These are phyloP conservation scores for Gorsachius magnificus DNA, from an alignment of 2,797 vertebrate species.

Conservation along the genomic window DNA sequence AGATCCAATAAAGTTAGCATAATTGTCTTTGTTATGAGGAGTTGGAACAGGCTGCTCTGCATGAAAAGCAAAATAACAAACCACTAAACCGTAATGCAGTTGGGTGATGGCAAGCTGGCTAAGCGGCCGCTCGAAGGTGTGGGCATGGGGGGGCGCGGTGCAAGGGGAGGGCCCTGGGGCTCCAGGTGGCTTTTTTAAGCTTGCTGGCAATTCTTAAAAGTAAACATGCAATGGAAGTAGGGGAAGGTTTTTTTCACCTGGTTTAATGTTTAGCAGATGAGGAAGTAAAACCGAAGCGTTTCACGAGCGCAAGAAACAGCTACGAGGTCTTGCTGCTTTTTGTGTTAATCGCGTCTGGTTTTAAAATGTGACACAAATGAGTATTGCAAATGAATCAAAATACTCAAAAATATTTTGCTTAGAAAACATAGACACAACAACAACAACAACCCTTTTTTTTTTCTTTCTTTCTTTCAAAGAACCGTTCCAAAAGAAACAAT, in stretches of 20 bases:
- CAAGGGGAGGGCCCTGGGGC: background rate
- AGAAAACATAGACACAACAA: background rate
- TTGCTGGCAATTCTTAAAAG: background rate
- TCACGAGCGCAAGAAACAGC: background rate
- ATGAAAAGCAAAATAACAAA: slow-evolving; percentile 45
- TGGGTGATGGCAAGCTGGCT: background rate
- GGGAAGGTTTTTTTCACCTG: background rate
- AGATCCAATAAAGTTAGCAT: slow-evolving; percentile 66
- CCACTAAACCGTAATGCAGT: background rate
- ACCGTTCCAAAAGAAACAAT: background rate
- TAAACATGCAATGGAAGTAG: background rate
- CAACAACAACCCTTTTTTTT: background rate
- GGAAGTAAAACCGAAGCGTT: background rate
- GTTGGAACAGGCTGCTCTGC: slow-evolving; percentile 47
- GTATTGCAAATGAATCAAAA: background rate
- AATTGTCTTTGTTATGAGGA: slow-evolving; percentile 53
- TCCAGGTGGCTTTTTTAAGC: background rate
- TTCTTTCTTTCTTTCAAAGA: background rate
- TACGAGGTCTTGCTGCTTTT: background rate
- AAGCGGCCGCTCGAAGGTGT: background rate
- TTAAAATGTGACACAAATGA: background rate
- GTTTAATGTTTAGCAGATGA: background rate
- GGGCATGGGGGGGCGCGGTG: background rate
- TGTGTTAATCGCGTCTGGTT: background rate
- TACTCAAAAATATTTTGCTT: slow-evolving; percentile 27